A percentile compares a stretch with the other conserved stretches of the same genome.
These are phyloP conservation scores for Platichthys stellatus DNA, from an alignment of 2,113 vertebrate species.

Conservation along the genomic window DNA sequence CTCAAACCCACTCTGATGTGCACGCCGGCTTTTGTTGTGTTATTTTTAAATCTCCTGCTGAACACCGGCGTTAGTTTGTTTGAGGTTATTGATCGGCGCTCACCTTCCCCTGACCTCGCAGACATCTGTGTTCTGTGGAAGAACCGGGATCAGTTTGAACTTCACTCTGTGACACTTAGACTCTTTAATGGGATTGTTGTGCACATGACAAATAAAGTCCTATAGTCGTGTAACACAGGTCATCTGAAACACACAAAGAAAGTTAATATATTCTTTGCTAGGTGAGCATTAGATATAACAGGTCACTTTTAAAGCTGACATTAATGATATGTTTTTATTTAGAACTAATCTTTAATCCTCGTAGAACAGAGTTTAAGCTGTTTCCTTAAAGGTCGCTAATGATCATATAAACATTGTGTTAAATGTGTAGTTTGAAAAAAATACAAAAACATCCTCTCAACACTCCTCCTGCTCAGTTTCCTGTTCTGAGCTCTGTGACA, in stretches of 20 bases:
- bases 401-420: too few species aligned
- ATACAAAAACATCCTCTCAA: background rate
- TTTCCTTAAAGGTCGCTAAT: background rate
- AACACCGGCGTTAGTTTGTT: background rate
- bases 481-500: background rate
- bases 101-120: background rate
- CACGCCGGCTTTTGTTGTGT: conserved; percentile 1
- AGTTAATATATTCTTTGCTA: too few species aligned
- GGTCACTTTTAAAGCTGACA: too few species aligned
- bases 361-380: background rate
- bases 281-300: too few species aligned
- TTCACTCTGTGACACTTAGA: too few species aligned
- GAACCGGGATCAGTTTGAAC: too few species aligned
- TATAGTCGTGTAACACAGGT: too few species aligned
- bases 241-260: too few species aligned
- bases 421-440: background rate
- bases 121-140: conserved; percentile 8
- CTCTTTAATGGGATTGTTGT: too few species aligned
- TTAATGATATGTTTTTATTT: too few species aligned
- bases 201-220: too few species aligned
- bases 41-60: background rate
- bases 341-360: background rate
- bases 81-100: conserved; percentile 1
- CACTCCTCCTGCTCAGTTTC: background rate
- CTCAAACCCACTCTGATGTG: conserved; percentile 24